phyloP scores from a whole-genome alignment of 2,888 invertebrate species.

The Calliphora vomitoria region DNA sequence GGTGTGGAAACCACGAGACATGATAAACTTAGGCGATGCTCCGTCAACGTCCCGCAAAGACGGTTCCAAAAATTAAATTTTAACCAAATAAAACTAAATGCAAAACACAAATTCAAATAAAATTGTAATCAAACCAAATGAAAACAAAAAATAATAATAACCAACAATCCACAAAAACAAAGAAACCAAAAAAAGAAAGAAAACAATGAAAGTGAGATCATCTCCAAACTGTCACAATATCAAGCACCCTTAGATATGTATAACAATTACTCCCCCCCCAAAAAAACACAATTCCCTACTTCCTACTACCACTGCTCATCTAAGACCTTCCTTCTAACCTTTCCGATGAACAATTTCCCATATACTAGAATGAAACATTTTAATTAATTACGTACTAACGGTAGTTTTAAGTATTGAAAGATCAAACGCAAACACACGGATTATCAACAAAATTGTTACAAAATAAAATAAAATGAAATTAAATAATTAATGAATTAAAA shows the following conservation, averaged over 20 bases:
- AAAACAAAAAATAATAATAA: slow-evolving; percentile 48
- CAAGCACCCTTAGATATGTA: slow-evolving; percentile 7
- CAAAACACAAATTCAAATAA: slow-evolving; percentile 68
- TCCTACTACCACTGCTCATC: slow-evolving; percentile 61
- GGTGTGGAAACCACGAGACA: slow-evolving; percentile 99
- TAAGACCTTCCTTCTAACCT: slow-evolving; percentile 46
- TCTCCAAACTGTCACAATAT: slow-evolving; percentile 28
- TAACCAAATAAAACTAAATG: slow-evolving; percentile 63
- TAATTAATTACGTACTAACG: slow-evolving; percentile 64
- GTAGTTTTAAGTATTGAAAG: slow-evolving; percentile 69
- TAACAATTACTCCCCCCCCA: not conserved
- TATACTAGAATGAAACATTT: slow-evolving; percentile 59
- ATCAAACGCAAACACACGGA: slow-evolving; percentile 41
- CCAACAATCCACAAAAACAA: slow-evolving; percentile 69
- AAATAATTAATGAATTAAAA: slow-evolving; percentile 38
- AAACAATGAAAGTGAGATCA: slow-evolving; percentile 48
- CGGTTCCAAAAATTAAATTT: slow-evolving; percentile 84
- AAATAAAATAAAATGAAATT: slow-evolving; percentile 23
- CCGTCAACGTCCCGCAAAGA: slow-evolving; percentile 85
- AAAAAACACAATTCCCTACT: not conserved
- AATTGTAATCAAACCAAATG: slow-evolving; percentile 60
- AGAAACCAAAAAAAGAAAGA: slow-evolving; percentile 67
- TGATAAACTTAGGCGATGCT: slow-evolving; percentile 87
- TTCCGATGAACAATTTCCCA: slow-evolving; percentile 63
- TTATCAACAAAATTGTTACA: slow-evolving; percentile 56